These are phyloP conservation scores for Stegophylla sp. DNA, from an alignment of 2,888 invertebrate species.

Conservation along the genomic window DNA sequence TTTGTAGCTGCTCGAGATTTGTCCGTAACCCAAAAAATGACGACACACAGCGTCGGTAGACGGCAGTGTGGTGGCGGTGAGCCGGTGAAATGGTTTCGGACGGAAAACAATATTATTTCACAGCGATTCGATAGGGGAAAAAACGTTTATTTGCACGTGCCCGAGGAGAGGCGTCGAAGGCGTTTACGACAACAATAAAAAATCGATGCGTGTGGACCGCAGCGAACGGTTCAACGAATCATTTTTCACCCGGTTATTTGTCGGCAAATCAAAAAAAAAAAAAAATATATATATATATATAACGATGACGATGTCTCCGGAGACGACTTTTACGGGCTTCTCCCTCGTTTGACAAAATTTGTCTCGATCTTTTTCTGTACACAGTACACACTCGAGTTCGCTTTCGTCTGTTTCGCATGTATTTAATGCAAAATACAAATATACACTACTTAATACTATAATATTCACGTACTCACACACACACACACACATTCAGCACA, in stretches of 20 bases:
- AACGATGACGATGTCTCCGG: background rate
- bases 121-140: background rate
- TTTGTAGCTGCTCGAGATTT: background rate
- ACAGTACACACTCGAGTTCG: background rate
- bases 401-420: background rate
- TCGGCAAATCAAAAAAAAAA: background rate
- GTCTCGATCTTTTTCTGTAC: background rate
- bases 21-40: background rate
- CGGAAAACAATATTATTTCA: background rate
- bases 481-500: background rate
- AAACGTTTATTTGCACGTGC: background rate
- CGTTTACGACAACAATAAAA: conserved; percentile 8
- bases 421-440: background rate
- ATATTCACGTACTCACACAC: background rate
- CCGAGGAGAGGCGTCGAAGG: conserved; percentile 5
- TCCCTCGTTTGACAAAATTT: background rate
- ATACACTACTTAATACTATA: background rate
- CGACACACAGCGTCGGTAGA: background rate
- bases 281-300: too few species aligned
- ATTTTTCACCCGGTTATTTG: conserved; percentile 10
- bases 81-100: background rate
- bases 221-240: conserved; percentile 16
- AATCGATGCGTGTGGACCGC: background rate
- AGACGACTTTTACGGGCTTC: conserved; percentile 9
- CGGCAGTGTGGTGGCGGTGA: background rate